These are phyloP conservation scores for Lepidonotus clava DNA, from an alignment of 2,888 invertebrate genomes.

Conservation along the genomic window DNA sequence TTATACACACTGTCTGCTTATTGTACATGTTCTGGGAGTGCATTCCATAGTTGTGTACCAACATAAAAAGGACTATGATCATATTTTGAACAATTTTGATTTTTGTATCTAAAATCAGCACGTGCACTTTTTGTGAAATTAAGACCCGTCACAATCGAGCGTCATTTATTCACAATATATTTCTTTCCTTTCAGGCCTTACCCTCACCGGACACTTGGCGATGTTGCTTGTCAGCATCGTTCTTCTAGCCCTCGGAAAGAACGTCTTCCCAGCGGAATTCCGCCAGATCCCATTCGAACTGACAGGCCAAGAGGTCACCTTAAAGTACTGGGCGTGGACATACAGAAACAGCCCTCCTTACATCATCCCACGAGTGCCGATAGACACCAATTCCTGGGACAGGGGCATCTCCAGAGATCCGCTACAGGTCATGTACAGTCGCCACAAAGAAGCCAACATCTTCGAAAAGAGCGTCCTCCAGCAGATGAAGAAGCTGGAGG, in stretches of 20 bases:
- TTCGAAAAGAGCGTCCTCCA: conserved; percentile 57
- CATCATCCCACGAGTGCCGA: conserved; percentile 16
- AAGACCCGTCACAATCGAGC: background rate
- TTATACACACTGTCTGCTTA: too few species aligned
- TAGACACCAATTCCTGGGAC: conserved; percentile 15
- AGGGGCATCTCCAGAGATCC: conserved; percentile 53
- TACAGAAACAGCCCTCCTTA: conserved; percentile 29
- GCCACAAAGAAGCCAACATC: conserved; percentile 55
- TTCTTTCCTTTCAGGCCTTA: conserved; percentile 55
- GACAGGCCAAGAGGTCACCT: conserved; percentile 40
- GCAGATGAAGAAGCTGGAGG: conserved; percentile 58
- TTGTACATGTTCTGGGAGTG: too few species aligned
- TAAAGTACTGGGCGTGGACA: conserved; percentile 60
- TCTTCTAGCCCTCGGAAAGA: conserved; percentile 52
- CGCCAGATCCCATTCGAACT: conserved; percentile 59
- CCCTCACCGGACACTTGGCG: conserved; percentile 56
- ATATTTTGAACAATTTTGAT: background rate
- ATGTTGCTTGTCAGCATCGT: conserved; percentile 55
- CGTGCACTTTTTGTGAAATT: background rate
- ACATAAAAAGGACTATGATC: background rate
- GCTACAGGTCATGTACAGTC: conserved; percentile 45
- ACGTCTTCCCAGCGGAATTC: conserved; percentile 62
- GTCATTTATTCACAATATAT: background rate
- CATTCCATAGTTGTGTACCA: background rate
- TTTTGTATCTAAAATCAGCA: background rate